Evolutionary conservation across 2,113 vertebrate genomes (phyloP).

Genomic region (Geothlypis trichas): DNA sequence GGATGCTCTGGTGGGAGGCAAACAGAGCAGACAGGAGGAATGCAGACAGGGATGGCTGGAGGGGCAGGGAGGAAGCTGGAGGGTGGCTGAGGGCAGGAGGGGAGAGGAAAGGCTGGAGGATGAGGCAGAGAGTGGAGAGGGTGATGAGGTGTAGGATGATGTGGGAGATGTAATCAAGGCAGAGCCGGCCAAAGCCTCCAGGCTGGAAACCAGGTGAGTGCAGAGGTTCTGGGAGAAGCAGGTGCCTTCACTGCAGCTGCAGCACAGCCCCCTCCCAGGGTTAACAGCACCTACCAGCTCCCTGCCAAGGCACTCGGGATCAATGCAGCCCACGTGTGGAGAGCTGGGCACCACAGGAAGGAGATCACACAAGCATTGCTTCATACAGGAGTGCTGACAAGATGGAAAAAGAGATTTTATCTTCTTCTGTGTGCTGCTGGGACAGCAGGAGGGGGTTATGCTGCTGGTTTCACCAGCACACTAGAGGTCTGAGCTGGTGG

Average conservation of each 20-base stretch:
- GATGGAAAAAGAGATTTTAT: not conserved
- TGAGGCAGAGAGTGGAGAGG: not conserved
- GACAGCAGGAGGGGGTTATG: not conserved
- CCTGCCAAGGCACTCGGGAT: not conserved
- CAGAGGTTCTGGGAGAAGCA: not conserved
- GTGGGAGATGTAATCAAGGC: not conserved
- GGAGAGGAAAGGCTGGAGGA: not conserved
- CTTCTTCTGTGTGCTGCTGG: not conserved
- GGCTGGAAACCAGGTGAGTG: slow-evolving; percentile 6
- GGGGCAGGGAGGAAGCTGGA: not conserved
- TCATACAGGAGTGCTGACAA: not conserved
- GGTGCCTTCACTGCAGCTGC: not conserved
- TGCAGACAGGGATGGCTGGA: not conserved
- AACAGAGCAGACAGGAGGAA: not conserved
- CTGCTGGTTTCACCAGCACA: not conserved
- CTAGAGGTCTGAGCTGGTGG: not conserved
- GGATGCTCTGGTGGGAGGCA: not conserved
- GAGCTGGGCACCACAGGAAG: not conserved
- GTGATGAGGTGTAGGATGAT: not conserved
- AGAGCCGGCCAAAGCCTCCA: not conserved
- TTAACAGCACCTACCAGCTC: not conserved
- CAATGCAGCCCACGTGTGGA: not conserved
- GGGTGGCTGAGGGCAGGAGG: not conserved
- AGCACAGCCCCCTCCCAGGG: not conserved
- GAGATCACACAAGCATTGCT: not conserved